These are phyloP conservation scores for Palythoa heliodiscus DNA, from an alignment of 92 coral and sea anemone species.

Conservation along the genomic window DNA sequence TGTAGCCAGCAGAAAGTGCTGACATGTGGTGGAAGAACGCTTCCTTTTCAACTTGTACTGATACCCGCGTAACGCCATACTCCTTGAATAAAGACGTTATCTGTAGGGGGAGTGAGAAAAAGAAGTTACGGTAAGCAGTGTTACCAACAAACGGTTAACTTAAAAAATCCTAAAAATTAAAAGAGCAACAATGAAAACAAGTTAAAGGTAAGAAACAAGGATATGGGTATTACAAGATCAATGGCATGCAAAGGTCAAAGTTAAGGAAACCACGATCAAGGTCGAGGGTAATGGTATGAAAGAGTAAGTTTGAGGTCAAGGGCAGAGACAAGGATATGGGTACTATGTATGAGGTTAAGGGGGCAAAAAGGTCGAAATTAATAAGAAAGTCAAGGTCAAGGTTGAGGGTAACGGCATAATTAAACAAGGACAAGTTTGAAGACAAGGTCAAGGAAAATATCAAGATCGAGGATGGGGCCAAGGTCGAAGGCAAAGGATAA, in stretches of 20 bases:
- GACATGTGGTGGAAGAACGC: constrained; percentile 98
- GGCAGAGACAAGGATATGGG: too few species aligned
- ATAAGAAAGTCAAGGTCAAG: too few species aligned
- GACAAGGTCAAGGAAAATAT: too few species aligned
- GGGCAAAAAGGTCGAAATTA: too few species aligned
- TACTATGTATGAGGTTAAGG: background rate
- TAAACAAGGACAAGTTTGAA: too few species aligned
- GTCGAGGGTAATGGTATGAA: background rate
- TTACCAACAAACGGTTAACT: background rate
- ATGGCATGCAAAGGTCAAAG: background rate
- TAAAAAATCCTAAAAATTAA: background rate
- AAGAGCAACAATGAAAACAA: background rate
- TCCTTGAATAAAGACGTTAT: constrained; percentile 88
- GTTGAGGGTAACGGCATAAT: too few species aligned
- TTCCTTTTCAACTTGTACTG: constrained; percentile 95
- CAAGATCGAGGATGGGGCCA: background rate
- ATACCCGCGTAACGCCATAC: constrained; percentile 77
- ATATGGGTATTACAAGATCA: background rate
- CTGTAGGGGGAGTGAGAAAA: constrained; percentile 39
- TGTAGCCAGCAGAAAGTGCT: constrained; percentile 96
- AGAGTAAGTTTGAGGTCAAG: too few species aligned
- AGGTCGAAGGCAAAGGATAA: background rate
- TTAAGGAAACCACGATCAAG: background rate
- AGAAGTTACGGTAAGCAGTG: background rate
- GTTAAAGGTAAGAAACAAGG: background rate